Evolutionary conservation across 2,888 invertebrate species (phyloP).

Genomic region (Nysson spinosus): DNA sequence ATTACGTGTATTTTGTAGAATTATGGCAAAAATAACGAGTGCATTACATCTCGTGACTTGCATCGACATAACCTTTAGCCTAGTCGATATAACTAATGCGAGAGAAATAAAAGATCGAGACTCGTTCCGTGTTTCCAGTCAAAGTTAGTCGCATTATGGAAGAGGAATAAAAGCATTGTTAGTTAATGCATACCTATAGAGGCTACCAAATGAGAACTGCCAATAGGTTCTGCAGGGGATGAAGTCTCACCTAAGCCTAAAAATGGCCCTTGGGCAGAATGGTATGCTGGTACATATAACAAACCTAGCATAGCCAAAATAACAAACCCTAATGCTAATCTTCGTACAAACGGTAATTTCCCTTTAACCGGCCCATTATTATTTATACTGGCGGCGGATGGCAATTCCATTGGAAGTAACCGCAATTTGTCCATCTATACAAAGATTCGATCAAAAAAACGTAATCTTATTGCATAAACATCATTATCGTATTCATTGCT

Average conservation of each 20-base stretch:
- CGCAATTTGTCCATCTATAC: slow-evolving; percentile 73
- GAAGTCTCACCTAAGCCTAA: slow-evolving; percentile 75
- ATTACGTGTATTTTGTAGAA: no score
- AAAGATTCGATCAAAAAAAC: no score
- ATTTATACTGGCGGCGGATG: slow-evolving; percentile 67
- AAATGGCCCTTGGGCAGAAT: slow-evolving; percentile 73
- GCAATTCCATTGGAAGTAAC: slow-evolving; percentile 71
- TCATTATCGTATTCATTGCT: no score
- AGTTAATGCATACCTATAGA: slow-evolving; percentile 72
- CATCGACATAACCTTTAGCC: no score
- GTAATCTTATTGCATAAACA: no score
- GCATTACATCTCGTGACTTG: no score
- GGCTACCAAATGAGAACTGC: slow-evolving; percentile 66
- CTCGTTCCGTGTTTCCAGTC: no score
- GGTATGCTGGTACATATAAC: slow-evolving; percentile 75
- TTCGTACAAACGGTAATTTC: slow-evolving; percentile 70
- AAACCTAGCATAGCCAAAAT: slow-evolving; percentile 71
- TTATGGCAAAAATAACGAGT: no score
- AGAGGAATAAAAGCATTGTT: slow-evolving; percentile 42
- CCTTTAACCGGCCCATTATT: slow-evolving; percentile 60
- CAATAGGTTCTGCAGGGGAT: slow-evolving; percentile 66
- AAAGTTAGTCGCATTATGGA: not conserved
- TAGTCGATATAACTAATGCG: no score
- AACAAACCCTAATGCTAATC: slow-evolving; percentile 71
- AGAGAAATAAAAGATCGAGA: no score